Base-by-base conservation (phyloP, 1,140 invertebrate genomes). In the Nymphalis io region DNA sequence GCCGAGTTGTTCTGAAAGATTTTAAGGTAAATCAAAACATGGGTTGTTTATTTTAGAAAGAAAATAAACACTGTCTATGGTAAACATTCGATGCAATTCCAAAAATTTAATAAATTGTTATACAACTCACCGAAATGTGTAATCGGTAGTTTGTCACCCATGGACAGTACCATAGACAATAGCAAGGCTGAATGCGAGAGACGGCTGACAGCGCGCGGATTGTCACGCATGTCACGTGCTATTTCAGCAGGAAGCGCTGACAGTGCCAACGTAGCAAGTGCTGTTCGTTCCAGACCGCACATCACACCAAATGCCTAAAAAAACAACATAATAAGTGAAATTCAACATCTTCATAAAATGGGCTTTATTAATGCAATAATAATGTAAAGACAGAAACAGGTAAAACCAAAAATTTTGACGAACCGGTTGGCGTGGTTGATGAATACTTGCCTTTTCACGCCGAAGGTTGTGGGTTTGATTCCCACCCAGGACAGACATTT, bases 221-320 rank as follows among this genome's bases (percentile, higher is more conserved):
- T 96, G 78, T 94, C 94, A 68, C 92, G 90, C 94, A 96, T 96
- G 84, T 96, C 95, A 53, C 95, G 94, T 46, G 96, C 96, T 65
- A 98, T 92, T 93, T 98, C 97, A 81, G 97, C 94, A 0, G 97
- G 97, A 60, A 98, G 92, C 70, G 98, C 94, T 55, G 97, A 98
- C 77, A 95, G 95, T 18, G 98, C 93, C 84, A 98, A 94, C 23
- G 97, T 95, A 62, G 94, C 95, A 11, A 98, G 93, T 62, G 96
- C 95, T 15, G 95, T 94, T 57, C 94, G 92, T 88, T 98, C 96
- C 63, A 98, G 90, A 53, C 95, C 95, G 85, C 97, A 98, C 93
- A 98, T 95, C 57, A 96, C 94, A 48, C 95, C 96, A 91, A 98
- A 98, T 15, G 96, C 95, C 93, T 97, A 93, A 13, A 72, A 62